A percentile compares a stretch with the other conserved stretches of the same genome.
Evolutionary conservation across 2,113 vertebrate species (phyloP).

Genomic region (Rynchops niger): DNA sequence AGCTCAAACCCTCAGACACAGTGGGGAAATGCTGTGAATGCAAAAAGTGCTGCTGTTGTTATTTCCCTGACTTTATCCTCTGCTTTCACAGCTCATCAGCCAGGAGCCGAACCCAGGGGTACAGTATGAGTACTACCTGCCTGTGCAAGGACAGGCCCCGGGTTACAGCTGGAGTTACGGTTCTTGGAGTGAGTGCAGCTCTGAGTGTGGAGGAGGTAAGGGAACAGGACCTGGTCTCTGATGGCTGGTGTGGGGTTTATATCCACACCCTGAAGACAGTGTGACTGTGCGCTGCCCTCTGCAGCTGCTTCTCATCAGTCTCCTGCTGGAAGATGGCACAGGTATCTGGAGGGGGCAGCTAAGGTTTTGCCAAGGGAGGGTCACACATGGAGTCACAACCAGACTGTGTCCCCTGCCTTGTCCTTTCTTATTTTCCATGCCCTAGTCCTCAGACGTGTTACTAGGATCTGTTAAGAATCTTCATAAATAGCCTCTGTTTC

Average conservation of each 20-base stretch:
- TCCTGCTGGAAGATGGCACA: not conserved
- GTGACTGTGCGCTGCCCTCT: conserved; percentile 22
- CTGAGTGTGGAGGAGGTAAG: conserved; percentile 89
- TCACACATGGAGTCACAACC: not conserved
- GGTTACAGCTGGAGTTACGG: conserved; percentile 90
- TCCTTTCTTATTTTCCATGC: not conserved
- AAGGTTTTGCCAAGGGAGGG: not conserved
- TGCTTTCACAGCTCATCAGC: conserved; percentile 84
- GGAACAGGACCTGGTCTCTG: not conserved
- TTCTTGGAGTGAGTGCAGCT: conserved; percentile 91
- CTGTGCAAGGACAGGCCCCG: conserved; percentile 43
- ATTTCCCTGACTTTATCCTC: not conserved
- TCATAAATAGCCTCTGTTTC: not conserved
- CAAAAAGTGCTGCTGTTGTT: not conserved
- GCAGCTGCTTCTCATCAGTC: not conserved
- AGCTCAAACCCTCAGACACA: not conserved
- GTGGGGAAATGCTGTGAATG: not conserved
- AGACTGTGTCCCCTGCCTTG: not conserved
- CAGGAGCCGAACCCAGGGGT: conserved; percentile 89
- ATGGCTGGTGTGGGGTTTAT: not conserved
- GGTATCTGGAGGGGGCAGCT: not conserved
- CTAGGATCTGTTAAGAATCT: not conserved
- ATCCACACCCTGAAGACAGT: not conserved
- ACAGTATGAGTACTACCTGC: conserved; percentile 88
- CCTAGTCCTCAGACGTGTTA: not conserved